Evolutionary conservation across 2,113 vertebrate species (phyloP), one percentile per base, ranked within the genome.

Genomic region (Ageneiosus marmoratus): DNA sequence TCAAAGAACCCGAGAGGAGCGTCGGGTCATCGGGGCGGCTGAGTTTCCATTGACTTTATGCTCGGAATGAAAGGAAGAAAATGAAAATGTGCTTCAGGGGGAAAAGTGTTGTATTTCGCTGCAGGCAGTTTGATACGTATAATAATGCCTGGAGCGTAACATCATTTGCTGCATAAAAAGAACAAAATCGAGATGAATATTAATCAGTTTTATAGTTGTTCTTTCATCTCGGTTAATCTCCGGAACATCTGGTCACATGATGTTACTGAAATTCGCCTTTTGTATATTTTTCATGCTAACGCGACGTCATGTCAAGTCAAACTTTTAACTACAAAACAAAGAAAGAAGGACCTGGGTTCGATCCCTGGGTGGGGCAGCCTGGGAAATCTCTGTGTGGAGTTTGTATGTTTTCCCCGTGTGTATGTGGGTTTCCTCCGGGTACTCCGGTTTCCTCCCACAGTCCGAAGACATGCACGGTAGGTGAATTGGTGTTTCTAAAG

Each of bases 161-260:
- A 58, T 58, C 20, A 41, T 77, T 24, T 77, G 32, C 74, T 56
- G 72, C 2, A 51, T 29, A 51, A 74, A 51, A 50, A 56, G 29
- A 76, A 77, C 27, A 37, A 56, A 77, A 37, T 56, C 51, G 7
- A 34, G 11, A 77, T 55, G 51, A 55, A 56, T 41, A 56, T 76
- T 32, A 76, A 76, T 34, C 18, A 0, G n/a, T 51, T 34, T 53
- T 34, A 48, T 9, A 20, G 12, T 53, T 10, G 0, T 24, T 53
- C 74, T 8, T 37, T 34, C 20, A 12, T 56, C 29, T 77, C 51
- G 7, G 20, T 56, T 75, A 29, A 53, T 5, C 50, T 34, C 50
- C 16, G 15, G 5, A 29, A 6, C 24, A 3, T 15, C 69, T 67
- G 63, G 11, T 44, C 65, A 41, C 34, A 2, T 69, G 65, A 69